phyloP scores from a whole-genome alignment of 2,113 vertebrate species.

The Protobothrops flavoviridis region DNA sequence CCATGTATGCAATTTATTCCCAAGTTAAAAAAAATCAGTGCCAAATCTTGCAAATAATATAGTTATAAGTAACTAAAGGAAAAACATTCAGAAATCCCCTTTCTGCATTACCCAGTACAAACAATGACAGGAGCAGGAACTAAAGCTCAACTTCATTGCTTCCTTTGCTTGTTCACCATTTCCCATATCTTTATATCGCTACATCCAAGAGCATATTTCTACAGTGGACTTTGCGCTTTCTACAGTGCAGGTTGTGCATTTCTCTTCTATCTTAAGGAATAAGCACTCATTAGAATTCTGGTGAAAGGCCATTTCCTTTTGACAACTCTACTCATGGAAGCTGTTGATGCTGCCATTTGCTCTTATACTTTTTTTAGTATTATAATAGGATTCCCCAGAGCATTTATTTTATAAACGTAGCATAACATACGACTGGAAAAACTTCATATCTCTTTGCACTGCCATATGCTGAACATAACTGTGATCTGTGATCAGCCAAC shows the following conservation, averaged over 20 bases:
- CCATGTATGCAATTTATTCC: constrained; percentile 5
- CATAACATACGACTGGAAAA: background rate
- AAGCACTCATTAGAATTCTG: background rate
- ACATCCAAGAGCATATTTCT: background rate
- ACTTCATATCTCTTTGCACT: background rate
- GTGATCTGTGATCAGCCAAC: background rate
- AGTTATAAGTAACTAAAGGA: background rate
- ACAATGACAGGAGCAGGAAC: background rate
- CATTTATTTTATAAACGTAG: background rate
- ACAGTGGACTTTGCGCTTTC: background rate
- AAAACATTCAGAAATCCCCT: background rate
- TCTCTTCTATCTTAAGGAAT: background rate
- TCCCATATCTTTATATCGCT: background rate
- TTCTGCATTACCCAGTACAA: background rate
- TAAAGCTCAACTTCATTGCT: background rate
- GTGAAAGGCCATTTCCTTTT: background rate
- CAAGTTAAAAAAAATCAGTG: constrained; percentile 1
- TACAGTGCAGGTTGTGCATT: background rate
- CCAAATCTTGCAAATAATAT: background rate
- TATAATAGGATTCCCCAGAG: background rate
- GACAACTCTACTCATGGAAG: no score
- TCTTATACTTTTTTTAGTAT: background rate
- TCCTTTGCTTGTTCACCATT: background rate
- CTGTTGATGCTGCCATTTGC: no score
- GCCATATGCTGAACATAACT: background rate